phyloP scores from a whole-genome alignment of 1,140 invertebrate genomes.

The Leguminivora glycinivorella region DNA sequence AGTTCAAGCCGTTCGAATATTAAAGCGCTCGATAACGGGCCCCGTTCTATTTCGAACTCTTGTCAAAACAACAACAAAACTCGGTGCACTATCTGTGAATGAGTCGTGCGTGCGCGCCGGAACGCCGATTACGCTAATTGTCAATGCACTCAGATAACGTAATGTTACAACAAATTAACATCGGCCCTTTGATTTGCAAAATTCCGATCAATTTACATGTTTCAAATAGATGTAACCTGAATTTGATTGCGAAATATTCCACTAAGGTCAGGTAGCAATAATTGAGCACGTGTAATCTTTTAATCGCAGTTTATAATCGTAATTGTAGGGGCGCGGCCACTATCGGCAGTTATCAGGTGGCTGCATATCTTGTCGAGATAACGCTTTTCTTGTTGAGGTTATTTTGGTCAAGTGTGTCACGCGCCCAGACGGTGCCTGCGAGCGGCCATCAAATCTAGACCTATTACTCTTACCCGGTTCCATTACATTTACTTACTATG shows the following conservation, averaged over 20 bases:
- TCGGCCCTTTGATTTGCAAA: slow-evolving; percentile 4
- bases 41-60: slow-evolving; percentile 36
- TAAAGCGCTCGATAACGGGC: slow-evolving; percentile 29
- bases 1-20: slow-evolving; percentile 23
- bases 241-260: slow-evolving; percentile 32
- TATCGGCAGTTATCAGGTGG: slow-evolving; percentile 44
- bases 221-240: background rate
- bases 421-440: slow-evolving; percentile 28
- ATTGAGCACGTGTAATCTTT: slow-evolving; percentile 37
- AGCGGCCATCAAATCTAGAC: background rate
- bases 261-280: slow-evolving; percentile 30
- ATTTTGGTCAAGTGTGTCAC: slow-evolving; percentile 30
- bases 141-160: slow-evolving; percentile 32
- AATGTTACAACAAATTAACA: slow-evolving; percentile 32
- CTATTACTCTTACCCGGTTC: background rate
- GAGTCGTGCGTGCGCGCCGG: slow-evolving; percentile 29
- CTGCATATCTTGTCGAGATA: slow-evolving; percentile 38
- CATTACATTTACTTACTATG: background rate
- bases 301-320: slow-evolving; percentile 54
- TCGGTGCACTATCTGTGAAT: slow-evolving; percentile 43
- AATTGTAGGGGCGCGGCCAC: slow-evolving; percentile 59
- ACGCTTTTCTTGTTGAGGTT: slow-evolving; percentile 31
- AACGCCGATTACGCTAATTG: slow-evolving; percentile 39
- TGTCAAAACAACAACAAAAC: slow-evolving; percentile 39
- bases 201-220: background rate